Conservation (phyloP, 2,888 invertebrate species). For the Cryptocephalus moraei region DNA sequence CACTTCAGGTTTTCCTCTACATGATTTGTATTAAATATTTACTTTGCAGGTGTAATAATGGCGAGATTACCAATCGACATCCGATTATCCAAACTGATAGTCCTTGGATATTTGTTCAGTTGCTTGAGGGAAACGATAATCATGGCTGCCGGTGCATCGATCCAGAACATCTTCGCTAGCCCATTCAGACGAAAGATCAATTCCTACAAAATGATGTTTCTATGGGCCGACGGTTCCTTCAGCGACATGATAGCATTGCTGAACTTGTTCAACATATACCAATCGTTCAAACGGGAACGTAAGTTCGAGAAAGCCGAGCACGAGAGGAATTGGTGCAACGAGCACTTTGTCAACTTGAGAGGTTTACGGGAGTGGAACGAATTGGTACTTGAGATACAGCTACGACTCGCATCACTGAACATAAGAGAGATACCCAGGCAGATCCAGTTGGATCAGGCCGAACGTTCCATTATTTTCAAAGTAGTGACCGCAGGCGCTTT, state of each 20-base stretch:
- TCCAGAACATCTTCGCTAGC: conserved; percentile 68
- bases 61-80: conserved; percentile 75
- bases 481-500: conserved; percentile 78
- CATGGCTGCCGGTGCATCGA: conserved; percentile 80
- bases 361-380: conserved; percentile 63
- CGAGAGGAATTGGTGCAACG: conserved; percentile 51
- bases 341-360: conserved; percentile 60
- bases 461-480: conserved; percentile 51
- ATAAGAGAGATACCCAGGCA: conserved; percentile 45
- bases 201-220: conserved; percentile 63
- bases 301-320: conserved; percentile 15
- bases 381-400: conserved; percentile 58
- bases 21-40: too few species aligned
- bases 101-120: conserved; percentile 79
- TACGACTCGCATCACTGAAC: conserved; percentile 49
- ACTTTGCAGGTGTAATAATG: conserved; percentile 48
- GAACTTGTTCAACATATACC: conserved; percentile 62
- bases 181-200: conserved; percentile 60
- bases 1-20: too few species aligned
- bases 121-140: conserved; percentile 75
- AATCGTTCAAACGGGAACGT: conserved; percentile 22
- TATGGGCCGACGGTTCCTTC: conserved; percentile 73
- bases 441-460: conserved; percentile 37
- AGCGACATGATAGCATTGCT: conserved; percentile 78
- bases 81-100: conserved; percentile 68